Evolutionary conservation across 2,797 vertebrate genomes (phyloP).

Genomic region (Falco rusticolus): DNA sequence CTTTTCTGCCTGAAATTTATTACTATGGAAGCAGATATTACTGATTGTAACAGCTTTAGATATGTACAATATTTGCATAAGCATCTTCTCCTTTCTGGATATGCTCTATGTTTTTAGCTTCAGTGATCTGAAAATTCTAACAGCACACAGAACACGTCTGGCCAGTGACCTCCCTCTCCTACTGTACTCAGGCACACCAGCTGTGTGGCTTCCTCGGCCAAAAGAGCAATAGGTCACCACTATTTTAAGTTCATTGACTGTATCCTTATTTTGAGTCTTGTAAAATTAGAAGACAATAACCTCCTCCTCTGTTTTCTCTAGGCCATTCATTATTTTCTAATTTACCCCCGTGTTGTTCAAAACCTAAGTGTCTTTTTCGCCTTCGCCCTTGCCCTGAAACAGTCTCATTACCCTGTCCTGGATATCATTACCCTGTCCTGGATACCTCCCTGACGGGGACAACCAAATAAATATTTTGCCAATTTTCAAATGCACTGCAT

Average conservation of each 20-base stretch:
- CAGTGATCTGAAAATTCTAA: neutral
- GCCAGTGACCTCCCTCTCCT: constrained; percentile 17
- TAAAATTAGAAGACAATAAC: constrained; percentile 32
- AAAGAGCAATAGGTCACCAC: constrained; percentile 55
- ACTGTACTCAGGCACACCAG: constrained; percentile 4
- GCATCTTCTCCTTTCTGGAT: neutral
- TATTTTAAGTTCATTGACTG: constrained; percentile 50
- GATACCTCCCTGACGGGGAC: neutral
- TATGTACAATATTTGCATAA: neutral
- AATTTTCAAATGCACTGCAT: constrained; percentile 7
- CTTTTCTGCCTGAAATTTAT: neutral
- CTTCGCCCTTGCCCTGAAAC: neutral
- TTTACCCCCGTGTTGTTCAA: neutral
- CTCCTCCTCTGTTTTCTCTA: constrained; percentile 51
- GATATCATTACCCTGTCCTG: neutral
- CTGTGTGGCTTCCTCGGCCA: constrained; percentile 46
- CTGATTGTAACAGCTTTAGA: neutral
- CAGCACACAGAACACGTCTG: neutral
- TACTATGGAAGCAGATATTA: neutral
- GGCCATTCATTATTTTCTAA: constrained; percentile 41
- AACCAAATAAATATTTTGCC: neutral
- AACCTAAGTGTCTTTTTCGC: neutral
- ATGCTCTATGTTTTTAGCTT: neutral
- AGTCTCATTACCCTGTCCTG: neutral
- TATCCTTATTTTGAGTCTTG: constrained; percentile 14